These are phyloP conservation scores for Galbula dea DNA, from an alignment of 2,113 vertebrate species.

Conservation along the genomic window DNA sequence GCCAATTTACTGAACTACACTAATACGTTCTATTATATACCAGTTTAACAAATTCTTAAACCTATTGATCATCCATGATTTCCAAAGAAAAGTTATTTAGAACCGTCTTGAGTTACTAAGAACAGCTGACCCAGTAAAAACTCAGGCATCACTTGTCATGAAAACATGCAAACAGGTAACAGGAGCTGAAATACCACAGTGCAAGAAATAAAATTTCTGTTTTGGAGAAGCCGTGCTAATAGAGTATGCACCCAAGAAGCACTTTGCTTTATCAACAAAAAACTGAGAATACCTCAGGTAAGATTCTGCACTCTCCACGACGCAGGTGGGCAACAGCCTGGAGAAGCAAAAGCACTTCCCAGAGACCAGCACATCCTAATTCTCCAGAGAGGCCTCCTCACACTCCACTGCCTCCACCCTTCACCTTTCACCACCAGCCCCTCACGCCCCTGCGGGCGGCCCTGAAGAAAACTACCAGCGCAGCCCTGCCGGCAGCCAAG, in stretches of 20 bases:
- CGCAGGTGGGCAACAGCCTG: fast-evolving
- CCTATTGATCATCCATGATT: no score
- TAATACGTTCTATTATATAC: no score
- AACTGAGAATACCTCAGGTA: fast-evolving
- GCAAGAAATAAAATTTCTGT: not conserved
- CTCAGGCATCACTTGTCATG: not conserved
- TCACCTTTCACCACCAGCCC: not conserved
- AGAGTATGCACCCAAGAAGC: no score
- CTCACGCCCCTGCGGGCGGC: fast-evolving
- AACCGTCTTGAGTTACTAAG: not conserved
- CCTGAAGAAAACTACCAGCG: fast-evolving
- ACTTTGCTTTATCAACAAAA: not conserved
- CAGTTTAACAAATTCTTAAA: no score
- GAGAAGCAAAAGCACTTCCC: not conserved
- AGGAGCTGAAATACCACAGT: not conserved
- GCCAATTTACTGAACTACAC: no score
- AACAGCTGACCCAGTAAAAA: not conserved
- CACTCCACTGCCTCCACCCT: not conserved
- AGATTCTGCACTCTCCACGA: not conserved
- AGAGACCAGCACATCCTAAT: fast-evolving
- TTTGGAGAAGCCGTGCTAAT: not conserved
- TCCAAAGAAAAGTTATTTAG: not conserved
- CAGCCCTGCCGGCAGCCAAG: not conserved
- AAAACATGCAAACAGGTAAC: not conserved
- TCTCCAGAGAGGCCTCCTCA: not conserved